Base-by-base conservation (phyloP, 2,797 vertebrate genomes). In the Crocodylus rhombifer region DNA sequence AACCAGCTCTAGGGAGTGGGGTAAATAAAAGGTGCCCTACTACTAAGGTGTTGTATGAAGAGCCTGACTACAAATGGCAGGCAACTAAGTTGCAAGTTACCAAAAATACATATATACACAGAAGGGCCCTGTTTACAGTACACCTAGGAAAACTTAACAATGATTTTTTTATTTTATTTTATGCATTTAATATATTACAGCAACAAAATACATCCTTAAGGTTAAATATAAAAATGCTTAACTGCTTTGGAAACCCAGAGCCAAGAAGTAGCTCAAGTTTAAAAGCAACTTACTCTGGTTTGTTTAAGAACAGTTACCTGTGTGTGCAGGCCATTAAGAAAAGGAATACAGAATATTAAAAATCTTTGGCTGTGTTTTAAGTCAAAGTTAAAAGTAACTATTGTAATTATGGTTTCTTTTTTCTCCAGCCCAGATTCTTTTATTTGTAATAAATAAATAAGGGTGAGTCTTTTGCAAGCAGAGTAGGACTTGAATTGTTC, bases 361-460 rank as follows among this genome's bases (percentile, higher is more conserved):
- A 86, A 77, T 3, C 8, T 84, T 90, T 60, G 15, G 8, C 76
- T 89, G 36, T 7, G 84, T 90, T 86, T 86, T 61, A 60, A 87
- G 63, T 85, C 75, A 1, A 3, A 90, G 36, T 87, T 94, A 93
- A 94, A 96, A 94, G 69, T 55, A 89, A 86, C 67, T 78, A 51
- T 10, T 9, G 10, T 51, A 56, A 90, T 87, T 94, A 84, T 91
- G 51, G 81, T 80, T 87, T 92, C 56, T n/a, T 90, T 28, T 61
- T 61, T 86, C 83, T 89, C 67, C 87, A 92, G 61, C n/a, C 73
- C 78, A 42, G 23, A 90, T 94, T 92, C 92, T 93, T 89, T 87
- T 86, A 91, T 71, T 30, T 42, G 73, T 75, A 93, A 94, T 93
- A 91, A 71, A 93, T 73, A 61, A 61, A 87, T 78, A 94, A 91